A percentile compares a stretch with the other conserved stretches of the same genome.
These are phyloP conservation scores for Epirrhoe tristata DNA, from an alignment of 2,888 invertebrate genomes.

Conservation along the genomic window DNA sequence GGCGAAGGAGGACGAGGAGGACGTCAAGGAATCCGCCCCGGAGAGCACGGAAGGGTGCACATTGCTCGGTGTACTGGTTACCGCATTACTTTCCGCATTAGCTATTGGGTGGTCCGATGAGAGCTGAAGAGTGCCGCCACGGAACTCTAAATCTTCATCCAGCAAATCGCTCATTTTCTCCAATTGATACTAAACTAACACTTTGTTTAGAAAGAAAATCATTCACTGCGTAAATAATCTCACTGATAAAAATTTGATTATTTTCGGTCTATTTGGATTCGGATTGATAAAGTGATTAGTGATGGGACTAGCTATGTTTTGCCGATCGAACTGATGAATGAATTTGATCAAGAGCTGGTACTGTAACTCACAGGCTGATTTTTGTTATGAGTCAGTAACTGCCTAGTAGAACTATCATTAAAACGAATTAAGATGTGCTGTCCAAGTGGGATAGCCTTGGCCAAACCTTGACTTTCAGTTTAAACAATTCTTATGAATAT, in stretches of 20 bases:
- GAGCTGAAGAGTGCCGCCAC: conserved; percentile 82
- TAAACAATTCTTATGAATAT: too few relatives aligned
- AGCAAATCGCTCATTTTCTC: conserved; percentile 72
- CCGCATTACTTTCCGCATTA: conserved; percentile 54
- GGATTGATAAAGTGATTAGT: background rate
- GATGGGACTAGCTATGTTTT: background rate
- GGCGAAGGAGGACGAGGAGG: conserved; percentile 76
- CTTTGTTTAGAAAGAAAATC: too few relatives aligned
- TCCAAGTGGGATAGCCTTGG: too few relatives aligned
- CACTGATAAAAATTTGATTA: background rate
- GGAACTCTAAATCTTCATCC: conserved; percentile 86
- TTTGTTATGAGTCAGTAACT: too few relatives aligned
- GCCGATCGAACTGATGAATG: background rate
- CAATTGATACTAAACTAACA: background rate
- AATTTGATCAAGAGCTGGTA: too few relatives aligned
- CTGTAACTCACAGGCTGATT: too few relatives aligned
- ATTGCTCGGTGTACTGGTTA: conserved; percentile 57
- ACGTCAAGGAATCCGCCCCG: conserved; percentile 77
- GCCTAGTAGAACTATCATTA: too few relatives aligned
- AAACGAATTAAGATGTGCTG: too few relatives aligned
- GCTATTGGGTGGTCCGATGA: conserved; percentile 65
- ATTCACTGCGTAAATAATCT: conserved; percentile 4
- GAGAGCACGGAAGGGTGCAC: conserved; percentile 76
- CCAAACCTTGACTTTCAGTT: too few relatives aligned
- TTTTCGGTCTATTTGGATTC: background rate